phyloP scores from a whole-genome alignment of 2,888 invertebrate genomes.

The Eupelmus urozonus region DNA sequence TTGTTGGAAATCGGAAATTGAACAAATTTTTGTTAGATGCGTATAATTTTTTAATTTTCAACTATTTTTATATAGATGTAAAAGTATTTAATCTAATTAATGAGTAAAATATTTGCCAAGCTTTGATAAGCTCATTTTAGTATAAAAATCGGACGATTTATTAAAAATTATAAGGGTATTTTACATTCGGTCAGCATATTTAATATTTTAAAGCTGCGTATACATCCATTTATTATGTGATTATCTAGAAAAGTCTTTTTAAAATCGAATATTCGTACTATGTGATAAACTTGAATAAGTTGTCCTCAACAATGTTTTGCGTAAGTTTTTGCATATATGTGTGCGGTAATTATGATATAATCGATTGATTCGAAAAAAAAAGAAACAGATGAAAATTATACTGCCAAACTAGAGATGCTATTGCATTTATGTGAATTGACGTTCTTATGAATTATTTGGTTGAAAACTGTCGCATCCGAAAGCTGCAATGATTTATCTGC shows the following conservation, averaged over 20 bases:
- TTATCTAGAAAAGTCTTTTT: slow-evolving; percentile 40
- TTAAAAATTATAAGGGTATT: slow-evolving; percentile 52
- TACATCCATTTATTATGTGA: slow-evolving; percentile 46
- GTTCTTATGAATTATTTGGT: slow-evolving; percentile 65
- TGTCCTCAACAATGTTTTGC: slow-evolving; percentile 50
- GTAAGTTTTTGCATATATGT: slow-evolving; percentile 58
- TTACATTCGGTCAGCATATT: slow-evolving; percentile 49
- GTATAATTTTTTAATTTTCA: neutral
- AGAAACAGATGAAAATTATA: slow-evolving; percentile 66
- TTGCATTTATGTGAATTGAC: slow-evolving; percentile 71
- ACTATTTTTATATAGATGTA: neutral
- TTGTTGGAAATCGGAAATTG: too few species aligned
- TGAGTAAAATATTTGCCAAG: slow-evolving; percentile 40
- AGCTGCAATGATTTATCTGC: too few species aligned
- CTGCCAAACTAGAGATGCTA: slow-evolving; percentile 74
- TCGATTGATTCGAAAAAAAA: slow-evolving; percentile 55
- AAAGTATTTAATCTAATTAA: slow-evolving; percentile 47
- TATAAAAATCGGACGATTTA: slow-evolving; percentile 51
- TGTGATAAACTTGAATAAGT: slow-evolving; percentile 59
- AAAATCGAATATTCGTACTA: slow-evolving; percentile 50
- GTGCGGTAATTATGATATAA: slow-evolving; percentile 52
- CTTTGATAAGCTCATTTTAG: slow-evolving; percentile 62
- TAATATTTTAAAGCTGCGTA: slow-evolving; percentile 44
- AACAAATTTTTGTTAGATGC: too few species aligned
- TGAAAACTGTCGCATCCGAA: too few species aligned